Evolutionary conservation across 2,888 invertebrate species (phyloP).

Genomic region (Pseudococcus longispinus): DNA sequence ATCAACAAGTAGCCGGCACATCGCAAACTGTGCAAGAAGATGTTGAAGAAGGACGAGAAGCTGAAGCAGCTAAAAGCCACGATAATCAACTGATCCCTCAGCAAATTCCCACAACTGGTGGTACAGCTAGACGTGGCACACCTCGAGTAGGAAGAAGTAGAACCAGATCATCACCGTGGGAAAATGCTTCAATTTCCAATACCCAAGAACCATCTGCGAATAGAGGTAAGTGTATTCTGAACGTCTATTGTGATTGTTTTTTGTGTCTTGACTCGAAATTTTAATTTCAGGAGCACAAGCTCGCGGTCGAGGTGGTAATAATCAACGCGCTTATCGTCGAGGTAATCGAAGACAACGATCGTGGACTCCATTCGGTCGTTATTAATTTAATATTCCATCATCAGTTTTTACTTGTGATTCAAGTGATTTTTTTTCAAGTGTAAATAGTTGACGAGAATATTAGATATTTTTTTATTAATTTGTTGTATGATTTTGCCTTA

Average conservation of each 20-base stretch:
- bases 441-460: neutral
- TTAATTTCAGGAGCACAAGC: neutral
- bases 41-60: slow-evolving; percentile 51
- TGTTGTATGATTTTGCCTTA: neutral
- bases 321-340: slow-evolving; percentile 2
- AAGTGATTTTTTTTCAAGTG: slow-evolving; percentile 4
- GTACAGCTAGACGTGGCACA: slow-evolving; percentile 1
- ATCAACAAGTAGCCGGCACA: slow-evolving; percentile 29
- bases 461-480: neutral
- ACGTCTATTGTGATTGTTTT: neutral
- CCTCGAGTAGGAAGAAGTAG: slow-evolving; percentile 5
- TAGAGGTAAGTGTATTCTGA: neutral
- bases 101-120: slow-evolving; percentile 14
- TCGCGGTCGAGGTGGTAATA: neutral
- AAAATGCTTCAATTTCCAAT: neutral
- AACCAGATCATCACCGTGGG: neutral
- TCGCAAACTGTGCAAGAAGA: slow-evolving; percentile 13
- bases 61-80: slow-evolving; percentile 48
- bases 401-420: neutral
- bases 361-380: neutral
- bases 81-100: neutral
- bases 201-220: neutral
- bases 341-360: slow-evolving; percentile 2
- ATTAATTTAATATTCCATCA: neutral
- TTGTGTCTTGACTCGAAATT: neutral